Base-by-base conservation (phyloP, 2,888 invertebrate species). In the Acleris literana region DNA sequence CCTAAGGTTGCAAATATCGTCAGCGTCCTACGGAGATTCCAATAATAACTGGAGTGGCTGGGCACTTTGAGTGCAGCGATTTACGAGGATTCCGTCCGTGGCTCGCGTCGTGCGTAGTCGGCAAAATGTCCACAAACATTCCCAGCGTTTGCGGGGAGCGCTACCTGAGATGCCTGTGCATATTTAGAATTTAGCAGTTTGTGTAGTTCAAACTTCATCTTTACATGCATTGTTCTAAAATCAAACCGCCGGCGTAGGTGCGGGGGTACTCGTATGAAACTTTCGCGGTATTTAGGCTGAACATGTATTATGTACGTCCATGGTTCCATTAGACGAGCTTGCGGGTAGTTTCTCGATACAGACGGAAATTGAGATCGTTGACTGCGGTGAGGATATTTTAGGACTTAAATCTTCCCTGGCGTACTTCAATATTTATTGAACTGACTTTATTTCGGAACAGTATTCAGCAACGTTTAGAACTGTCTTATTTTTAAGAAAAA, bases 31-130 rank as follows among this genome's bases (percentile, higher is more conserved):
- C 75, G 76, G 73, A 79, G 81, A 70, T 81, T 83, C 84, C 81
- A 85, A 84, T 85, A 85, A 86, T 86, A 85, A 79, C 84, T 81
- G 79, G 49, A 65, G 68, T 68, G 68, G 59, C 51, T 57, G 65
- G 51, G 65, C 20, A 60, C 61, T 74, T 77, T 78, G 72, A 74
- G 71, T 72, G 75, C 71, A 71, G 64, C 70, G 72, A 70, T 74
- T 76, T 78, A 74, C 75, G 79, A 76, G 79, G 66, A 76, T 74
- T 73, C 72, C 71, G 66, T 65, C 57, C 72, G 72, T 69, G 67
- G 72, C 61, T 56, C 71, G 70, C 72, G 62, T 64, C 64, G 64
- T 58, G 57, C 69, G 60, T 68, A 58, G 65, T 68, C 63, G 70
- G 70, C 71, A 71, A 68, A 74, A 76, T 75, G 73, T 74, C 73